Percentiles rank a stretch among this genome's conserved stretches.
Conservation (phyloP, 2,888 invertebrate species). For the Encarsia formosa region DNA sequence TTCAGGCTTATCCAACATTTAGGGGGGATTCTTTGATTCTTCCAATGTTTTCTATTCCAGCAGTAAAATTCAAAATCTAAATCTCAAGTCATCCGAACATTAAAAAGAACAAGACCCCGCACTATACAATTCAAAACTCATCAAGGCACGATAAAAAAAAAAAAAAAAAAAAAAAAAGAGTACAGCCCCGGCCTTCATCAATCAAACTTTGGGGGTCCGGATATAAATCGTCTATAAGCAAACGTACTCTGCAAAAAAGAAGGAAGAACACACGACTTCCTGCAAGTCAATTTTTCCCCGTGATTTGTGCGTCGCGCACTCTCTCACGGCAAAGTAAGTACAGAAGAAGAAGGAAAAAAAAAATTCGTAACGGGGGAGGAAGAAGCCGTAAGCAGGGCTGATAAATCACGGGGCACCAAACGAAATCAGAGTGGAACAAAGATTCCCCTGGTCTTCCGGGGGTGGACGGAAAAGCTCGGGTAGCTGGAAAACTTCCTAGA, state of each 20-base stretch:
- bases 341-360: neutral
- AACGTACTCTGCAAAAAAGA: too few species aligned
- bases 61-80: too few species aligned
- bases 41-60: too few species aligned
- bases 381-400: neutral
- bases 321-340: neutral
- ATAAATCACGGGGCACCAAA: constrained; percentile 23
- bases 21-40: too few species aligned
- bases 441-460: constrained; percentile 2
- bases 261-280: too few species aligned
- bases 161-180: neutral
- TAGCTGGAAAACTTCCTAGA: constrained; percentile 18
- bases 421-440: constrained; percentile 25
- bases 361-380: neutral
- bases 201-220: too few species aligned
- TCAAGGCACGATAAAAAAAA: neutral
- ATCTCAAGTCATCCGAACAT: too few species aligned
- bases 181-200: neutral
- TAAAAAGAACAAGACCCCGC: too few species aligned
- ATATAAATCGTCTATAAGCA: too few species aligned
- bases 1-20: too few species aligned
- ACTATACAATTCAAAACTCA: too few species aligned
- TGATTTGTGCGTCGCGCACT: constrained; percentile 13
- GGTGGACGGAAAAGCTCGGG: constrained; percentile 14
- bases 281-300: constrained; percentile 14